Evolutionary conservation across 1,140 invertebrate species (phyloP), one percentile per base, ranked within the genome.

Genomic region (Dendroctonus ponderosae): DNA sequence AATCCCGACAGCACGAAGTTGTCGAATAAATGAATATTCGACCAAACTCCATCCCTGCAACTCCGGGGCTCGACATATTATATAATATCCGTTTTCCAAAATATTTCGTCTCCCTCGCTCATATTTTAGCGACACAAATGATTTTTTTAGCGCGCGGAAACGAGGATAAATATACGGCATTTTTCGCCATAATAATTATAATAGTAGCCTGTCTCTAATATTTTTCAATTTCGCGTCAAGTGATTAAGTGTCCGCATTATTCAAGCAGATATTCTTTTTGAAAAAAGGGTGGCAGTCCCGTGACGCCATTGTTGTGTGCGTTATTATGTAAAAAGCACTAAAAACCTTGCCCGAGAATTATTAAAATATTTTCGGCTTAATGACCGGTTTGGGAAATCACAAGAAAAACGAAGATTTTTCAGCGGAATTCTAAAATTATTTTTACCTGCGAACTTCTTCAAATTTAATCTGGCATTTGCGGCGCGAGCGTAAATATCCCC

Each of bases 21-120:
- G 26, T 26, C 26, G 26, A 26, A 26, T 26, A 26, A 26, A 26
- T 26, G 3, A 3, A 26, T 26, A 26, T 26, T 26, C 3, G 1
- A 3, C 26, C 26, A 26, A 53, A 65, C 12, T 40, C 62, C 62
- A 40, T n/a, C 53, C 41, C 62, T 77, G 73, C 69, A 67, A 43
- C 26, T 60, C 70, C 57, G 69, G 69, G 70, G 72, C 70, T 58
- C 74, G 71, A 71, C 74, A 75, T 73, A 75, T 68, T 69, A 62
- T 72, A 71, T 70, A 70, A 67, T 74, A 71, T 74, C 75, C 76
- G 75, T 77, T 77, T 77, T 77, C 75, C 53, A 72, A 74, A 77
- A 77, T 75, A 74, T 74, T 77, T 73, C 75, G 62, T 41, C 53
- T 71, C 71, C 70, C 68, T 71, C 69, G 72, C 71, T 72, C 72